Evolutionary conservation across 2,888 invertebrate species (phyloP), one percentile per base, ranked within the genome.

Genomic region (Strigamia crassipes): DNA sequence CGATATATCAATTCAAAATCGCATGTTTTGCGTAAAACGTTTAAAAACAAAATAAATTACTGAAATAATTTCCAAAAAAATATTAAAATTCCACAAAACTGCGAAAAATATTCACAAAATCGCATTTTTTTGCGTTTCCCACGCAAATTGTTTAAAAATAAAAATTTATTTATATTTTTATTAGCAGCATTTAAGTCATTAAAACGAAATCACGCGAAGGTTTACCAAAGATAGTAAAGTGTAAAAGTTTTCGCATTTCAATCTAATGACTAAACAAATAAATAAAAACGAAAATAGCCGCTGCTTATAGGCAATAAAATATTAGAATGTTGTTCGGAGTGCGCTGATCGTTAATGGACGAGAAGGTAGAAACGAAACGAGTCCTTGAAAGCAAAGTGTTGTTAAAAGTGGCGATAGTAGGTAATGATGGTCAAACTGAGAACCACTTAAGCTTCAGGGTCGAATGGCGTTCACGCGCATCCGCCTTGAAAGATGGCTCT

Each of bases 321-420:
- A 31, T 31, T 73, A 13, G 73, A 73, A 73, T 31, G 73, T 27
- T 66, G 61, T 31, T 27, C 31, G 15, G 31, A 31, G 73, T 73
- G 73, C 13, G 73, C 13, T 31, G 31, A n/a, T 73, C 27, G 73
- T 73, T 73, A 73, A 73, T 73, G 73, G 23, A 73, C 0, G 31
- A 73, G 73, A n/a, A 56, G 56, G 56, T 56, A 56, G 56, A 56
- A 73, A 73, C 31, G 73, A 73, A 73, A 73, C 31, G 73, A 73
- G 73, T 73, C 73, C 73, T 73, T 73, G 73, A 73, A 73, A 73
- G 73, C 73, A 73, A 73, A 73, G 73, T 73, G 73, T 73, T 73
- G 73, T 73, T 73, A 73, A 73, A 73, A 73, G 73, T 73, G 73
- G 73, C 73, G 73, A 73, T 73, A 73, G 73, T 73, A 73, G 73